Conservation (phyloP, 2,113 vertebrate species). For the Tragulus kanchil region DNA sequence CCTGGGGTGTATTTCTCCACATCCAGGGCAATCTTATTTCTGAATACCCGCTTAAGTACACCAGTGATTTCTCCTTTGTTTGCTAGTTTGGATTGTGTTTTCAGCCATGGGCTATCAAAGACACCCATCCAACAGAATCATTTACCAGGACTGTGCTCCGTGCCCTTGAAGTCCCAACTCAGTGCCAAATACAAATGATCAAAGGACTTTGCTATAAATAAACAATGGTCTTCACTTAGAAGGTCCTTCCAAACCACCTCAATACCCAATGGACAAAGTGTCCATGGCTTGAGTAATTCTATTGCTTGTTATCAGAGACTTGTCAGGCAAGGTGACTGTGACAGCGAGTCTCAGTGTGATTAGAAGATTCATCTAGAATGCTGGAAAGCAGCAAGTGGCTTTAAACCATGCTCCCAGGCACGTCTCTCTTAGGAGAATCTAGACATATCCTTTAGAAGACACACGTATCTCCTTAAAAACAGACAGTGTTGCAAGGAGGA, state of each 20-base stretch:
- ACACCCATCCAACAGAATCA: background rate
- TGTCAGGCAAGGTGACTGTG: background rate
- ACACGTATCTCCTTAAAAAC: no score
- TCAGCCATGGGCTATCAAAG: background rate
- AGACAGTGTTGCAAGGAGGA: background rate
- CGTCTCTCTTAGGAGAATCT: background rate
- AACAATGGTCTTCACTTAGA: background rate
- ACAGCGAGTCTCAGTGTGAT: background rate
- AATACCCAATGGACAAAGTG: background rate
- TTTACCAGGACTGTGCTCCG: background rate
- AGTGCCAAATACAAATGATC: background rate
- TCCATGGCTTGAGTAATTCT: background rate
- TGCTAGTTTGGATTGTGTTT: background rate
- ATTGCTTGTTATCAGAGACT: background rate
- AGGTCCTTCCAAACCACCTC: background rate
- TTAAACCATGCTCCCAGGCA: background rate
- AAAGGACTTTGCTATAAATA: background rate
- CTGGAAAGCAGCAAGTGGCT: background rate
- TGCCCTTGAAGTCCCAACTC: background rate
- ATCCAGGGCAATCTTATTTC: background rate
- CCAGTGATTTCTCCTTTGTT: background rate
- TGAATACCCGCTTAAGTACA: fast-evolving
- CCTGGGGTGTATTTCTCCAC: background rate
- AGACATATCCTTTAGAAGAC: background rate
- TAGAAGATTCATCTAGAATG: background rate